Evolutionary conservation across 2,113 vertebrate species (phyloP).

Genomic region (Athene cunicularia): DNA sequence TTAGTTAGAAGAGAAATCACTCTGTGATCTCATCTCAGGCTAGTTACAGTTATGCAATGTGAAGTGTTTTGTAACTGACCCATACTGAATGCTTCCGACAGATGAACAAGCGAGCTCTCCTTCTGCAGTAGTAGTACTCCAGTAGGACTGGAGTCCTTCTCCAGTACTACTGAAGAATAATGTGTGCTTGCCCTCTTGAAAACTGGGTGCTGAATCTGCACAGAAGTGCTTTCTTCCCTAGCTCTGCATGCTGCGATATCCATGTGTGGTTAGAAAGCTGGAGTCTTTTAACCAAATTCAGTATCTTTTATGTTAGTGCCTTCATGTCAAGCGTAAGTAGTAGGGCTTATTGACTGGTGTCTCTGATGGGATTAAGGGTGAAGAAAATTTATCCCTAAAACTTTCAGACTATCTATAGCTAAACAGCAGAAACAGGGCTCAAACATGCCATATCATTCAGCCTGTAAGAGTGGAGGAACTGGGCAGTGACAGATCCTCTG

Average conservation of each 20-base stretch:
- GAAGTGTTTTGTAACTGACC: neutral
- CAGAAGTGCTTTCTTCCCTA: neutral
- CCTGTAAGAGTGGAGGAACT: neutral
- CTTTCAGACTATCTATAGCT: neutral
- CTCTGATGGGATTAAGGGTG: neutral
- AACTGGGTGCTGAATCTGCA: neutral
- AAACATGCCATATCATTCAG: neutral
- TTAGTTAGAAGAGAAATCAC: neutral
- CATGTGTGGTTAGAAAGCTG: neutral
- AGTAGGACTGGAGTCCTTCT: neutral
- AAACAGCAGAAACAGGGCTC: neutral
- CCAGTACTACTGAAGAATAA: neutral
- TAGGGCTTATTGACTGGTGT: neutral
- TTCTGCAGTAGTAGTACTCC: no score
- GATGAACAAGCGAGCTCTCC: neutral
- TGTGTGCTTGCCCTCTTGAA: neutral
- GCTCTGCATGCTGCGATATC: neutral
- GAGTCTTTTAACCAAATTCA: neutral
- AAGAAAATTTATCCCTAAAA: neutral
- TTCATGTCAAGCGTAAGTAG: neutral
- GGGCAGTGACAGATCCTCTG: neutral
- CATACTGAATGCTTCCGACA: neutral
- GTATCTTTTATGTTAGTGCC: neutral
- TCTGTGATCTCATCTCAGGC: conserved; percentile 23
- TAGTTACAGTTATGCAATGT: neutral